These are phyloP conservation scores for Sebastes fasciatus DNA, from an alignment of 2,113 vertebrate genomes.

Conservation along the genomic window DNA sequence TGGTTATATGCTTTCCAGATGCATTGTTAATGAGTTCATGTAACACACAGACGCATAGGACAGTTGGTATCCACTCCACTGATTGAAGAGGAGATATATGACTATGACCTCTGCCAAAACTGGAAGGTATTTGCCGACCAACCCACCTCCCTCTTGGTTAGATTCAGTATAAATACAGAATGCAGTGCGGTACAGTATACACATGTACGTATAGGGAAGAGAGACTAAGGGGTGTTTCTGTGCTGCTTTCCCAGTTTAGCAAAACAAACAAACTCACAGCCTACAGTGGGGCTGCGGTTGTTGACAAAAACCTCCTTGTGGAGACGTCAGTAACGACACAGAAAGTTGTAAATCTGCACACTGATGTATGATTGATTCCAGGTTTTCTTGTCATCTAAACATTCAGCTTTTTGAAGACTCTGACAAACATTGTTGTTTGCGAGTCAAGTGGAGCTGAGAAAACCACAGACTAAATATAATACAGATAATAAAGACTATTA, in stretches of 20 bases:
- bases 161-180: not conserved
- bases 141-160: not conserved
- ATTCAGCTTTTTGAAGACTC: not conserved
- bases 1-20: conserved; percentile 70
- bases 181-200: not conserved
- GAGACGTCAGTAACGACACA: not conserved
- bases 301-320: conserved; percentile 10
- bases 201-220: not conserved
- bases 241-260: not conserved
- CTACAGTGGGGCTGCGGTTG: not conserved
- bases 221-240: not conserved
- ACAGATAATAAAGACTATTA: not conserved
- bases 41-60: conserved; percentile 20
- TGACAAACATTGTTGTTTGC: not conserved
- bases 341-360: conserved; percentile 20
- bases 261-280: not conserved
- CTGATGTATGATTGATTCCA: not conserved
- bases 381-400: conserved; percentile 3
- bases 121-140: not conserved
- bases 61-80: conserved; percentile 7
- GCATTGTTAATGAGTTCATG: conserved; percentile 57
- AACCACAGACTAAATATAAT: not conserved
- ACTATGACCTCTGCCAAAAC: conserved; percentile 3
- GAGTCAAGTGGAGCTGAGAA: conserved; percentile 4
- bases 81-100: not conserved